A percentile compares a stretch with the other conserved stretches of the same genome.
phyloP scores from a whole-genome alignment of 2,113 vertebrate species.

The Brienomyrus brachyistius region DNA sequence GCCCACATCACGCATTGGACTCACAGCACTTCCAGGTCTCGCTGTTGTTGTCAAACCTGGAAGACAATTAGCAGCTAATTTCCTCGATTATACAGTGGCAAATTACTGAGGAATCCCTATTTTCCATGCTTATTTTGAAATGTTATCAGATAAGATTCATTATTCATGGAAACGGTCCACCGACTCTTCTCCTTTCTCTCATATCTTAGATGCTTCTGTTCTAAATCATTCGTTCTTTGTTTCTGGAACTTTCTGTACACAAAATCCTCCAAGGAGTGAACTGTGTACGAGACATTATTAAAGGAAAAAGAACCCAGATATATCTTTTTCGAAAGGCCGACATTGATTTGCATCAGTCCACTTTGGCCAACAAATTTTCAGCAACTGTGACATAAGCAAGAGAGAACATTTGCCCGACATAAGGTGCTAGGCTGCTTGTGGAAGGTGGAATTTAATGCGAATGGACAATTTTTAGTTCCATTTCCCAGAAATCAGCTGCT shows the following conservation, averaged over 20 bases:
- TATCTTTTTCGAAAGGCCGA: neutral
- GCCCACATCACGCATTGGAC: neutral
- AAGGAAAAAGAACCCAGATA: neutral
- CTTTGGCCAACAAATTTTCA: neutral
- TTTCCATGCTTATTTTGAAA: slow-evolving; percentile 32
- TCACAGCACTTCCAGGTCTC: neutral
- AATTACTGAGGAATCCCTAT: slow-evolving; percentile 5
- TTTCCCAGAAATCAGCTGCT: neutral
- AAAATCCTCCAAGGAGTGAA: neutral
- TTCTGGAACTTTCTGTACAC: neutral
- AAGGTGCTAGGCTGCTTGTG: neutral
- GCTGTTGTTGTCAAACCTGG: neutral
- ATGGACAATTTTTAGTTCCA: neutral
- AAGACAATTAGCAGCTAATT: neutral
- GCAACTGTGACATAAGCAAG: neutral
- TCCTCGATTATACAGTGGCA: neutral
- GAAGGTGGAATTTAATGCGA: neutral
- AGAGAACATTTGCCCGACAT: neutral
- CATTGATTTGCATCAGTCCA: neutral
- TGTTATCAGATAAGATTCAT: slow-evolving; percentile 11
- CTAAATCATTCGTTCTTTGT: slow-evolving; percentile 18
- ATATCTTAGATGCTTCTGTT: neutral
- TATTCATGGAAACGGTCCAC: slow-evolving; percentile 16
- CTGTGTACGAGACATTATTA: neutral
- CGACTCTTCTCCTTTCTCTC: neutral